Evolutionary conservation across 2,113 vertebrate genomes (phyloP).

Genomic region (Empidonax traillii): DNA sequence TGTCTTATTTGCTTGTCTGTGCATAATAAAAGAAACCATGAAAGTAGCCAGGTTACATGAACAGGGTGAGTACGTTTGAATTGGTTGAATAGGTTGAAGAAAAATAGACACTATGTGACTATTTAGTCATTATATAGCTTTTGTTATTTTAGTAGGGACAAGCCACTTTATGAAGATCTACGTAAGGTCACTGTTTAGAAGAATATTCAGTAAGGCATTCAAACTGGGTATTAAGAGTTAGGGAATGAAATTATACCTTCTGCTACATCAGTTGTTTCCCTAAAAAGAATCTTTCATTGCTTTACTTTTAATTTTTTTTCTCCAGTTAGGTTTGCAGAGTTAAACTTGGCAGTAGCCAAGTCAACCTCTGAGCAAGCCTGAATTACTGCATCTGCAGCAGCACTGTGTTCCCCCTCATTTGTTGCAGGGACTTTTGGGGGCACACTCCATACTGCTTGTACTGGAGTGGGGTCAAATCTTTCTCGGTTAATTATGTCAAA

Average conservation of each 20-base stretch:
- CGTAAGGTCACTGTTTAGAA: neutral
- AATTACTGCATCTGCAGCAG: neutral
- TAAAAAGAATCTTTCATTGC: neutral
- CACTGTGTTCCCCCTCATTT: fast-evolving
- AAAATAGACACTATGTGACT: neutral
- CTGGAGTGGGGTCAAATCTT: neutral
- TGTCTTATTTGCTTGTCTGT: neutral
- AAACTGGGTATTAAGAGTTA: neutral
- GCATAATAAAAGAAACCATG: neutral
- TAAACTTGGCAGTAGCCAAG: neutral
- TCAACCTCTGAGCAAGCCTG: neutral
- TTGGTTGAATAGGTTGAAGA: neutral
- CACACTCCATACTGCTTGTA: neutral
- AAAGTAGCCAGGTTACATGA: neutral
- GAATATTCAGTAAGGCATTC: neutral
- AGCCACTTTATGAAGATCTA: neutral
- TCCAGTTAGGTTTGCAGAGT: neutral
- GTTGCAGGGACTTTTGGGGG: neutral
- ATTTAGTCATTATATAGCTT: neutral
- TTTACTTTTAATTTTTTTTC: neutral
- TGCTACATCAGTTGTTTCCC: neutral
- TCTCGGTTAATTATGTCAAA: neutral
- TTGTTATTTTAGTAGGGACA: neutral
- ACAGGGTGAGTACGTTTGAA: neutral
- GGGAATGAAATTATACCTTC: neutral